Base-by-base conservation (phyloP, 2,113 vertebrate genomes). In the Zosterops lateralis region DNA sequence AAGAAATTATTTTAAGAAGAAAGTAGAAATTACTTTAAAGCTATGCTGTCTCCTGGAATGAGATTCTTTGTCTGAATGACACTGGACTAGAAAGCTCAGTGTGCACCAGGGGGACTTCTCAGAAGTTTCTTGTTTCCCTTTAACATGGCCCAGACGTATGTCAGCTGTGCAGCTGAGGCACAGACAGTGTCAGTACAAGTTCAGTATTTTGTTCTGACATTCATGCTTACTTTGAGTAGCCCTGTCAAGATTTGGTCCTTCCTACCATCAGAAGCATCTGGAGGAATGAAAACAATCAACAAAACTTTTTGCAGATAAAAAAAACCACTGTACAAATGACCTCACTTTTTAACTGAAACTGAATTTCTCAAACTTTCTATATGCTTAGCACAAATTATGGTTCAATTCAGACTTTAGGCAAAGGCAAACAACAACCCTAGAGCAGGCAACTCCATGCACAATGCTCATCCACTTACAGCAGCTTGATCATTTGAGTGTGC, bases 401-500 rank as follows among this genome's bases (percentile, higher is more conserved):
- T 65, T 87, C 13, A 6, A 81, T 80, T 95, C 83, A 91, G 53
- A 62, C 56, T 93, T 88, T 12, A 70, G 38, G 91, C 44, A 88
- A 93, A 90, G 21, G 75, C 81, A 90, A 90, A 92, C 84, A 89
- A 93, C 93, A 87, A 48, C 18, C 34, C 14, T 58, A 66, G 74
- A 72, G 61, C 0, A 10, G 85, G 78, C 85, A 93, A 67, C 82
- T 77, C 79, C 20, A 40, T 0, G 2, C 67, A 97, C 93, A 95
- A 91, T 83, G 83, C 75, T 94, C 77, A 93, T 77, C 91, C 90
- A 81, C 90, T 96, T 90, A 90, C 48, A 93, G 95, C 79, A 95
- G 83, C 93, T 96, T 89, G 87, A 95, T 93, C 94, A 92, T 92
- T 83, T 95, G 79, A 93, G 94, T 95, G 95, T 81, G 83, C 92